phyloP scores from a whole-genome alignment of 2,113 vertebrate species.

The Bagarius yarrelli region DNA sequence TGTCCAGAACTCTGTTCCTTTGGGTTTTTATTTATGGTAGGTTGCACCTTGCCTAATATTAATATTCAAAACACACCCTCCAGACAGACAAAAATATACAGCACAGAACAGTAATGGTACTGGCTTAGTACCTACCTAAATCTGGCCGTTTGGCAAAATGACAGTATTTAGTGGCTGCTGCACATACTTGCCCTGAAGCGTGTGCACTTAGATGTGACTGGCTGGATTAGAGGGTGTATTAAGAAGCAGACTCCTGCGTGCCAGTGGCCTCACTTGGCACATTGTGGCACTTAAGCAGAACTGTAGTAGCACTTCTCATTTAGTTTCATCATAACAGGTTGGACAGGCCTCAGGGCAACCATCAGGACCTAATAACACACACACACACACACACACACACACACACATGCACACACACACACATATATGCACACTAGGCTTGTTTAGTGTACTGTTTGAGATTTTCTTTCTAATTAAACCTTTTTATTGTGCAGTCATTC shows the following conservation, averaged over 20 bases:
- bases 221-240: conserved; percentile 39
- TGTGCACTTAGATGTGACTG: conserved; percentile 11
- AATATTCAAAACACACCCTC: neutral
- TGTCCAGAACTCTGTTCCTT: neutral
- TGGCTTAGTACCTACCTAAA: neutral
- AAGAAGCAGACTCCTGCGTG: conserved; percentile 32
- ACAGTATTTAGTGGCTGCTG: conserved; percentile 15
- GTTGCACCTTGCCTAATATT: neutral
- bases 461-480: conserved; percentile 29
- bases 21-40: neutral
- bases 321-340: conserved; percentile 44
- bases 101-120: neutral
- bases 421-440: neutral
- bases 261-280: conserved; percentile 48
- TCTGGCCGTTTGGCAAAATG: neutral
- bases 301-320: conserved; percentile 43
- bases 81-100: conserved; percentile 2
- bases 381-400: neutral
- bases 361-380: conserved; percentile 43
- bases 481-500: conserved; percentile 36
- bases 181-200: neutral
- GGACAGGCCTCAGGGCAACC: conserved; percentile 41
- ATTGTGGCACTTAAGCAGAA: conserved; percentile 40
- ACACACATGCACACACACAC: neutral
- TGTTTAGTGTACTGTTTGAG: neutral